A percentile compares a stretch with the other conserved stretches of the same genome.
These are phyloP conservation scores for Carassius auratus DNA, from an alignment of 2,113 vertebrate species.

Conservation along the genomic window DNA sequence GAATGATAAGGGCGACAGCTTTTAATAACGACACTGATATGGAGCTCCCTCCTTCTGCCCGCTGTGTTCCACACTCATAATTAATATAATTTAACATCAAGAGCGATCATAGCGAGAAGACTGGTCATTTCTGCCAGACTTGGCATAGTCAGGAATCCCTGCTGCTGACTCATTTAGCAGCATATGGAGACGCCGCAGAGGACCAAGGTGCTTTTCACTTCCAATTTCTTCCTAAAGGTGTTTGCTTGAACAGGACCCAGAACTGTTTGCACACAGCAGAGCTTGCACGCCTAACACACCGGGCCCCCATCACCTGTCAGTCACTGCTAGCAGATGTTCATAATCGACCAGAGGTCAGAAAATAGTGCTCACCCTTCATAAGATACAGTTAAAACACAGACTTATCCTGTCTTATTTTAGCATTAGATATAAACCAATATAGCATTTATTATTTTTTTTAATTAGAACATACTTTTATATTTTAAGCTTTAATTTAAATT, in stretches of 20 bases:
- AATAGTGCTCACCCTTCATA: neutral
- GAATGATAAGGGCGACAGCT: conserved; percentile 65
- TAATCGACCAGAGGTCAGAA: neutral
- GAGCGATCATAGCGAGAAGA: conserved; percentile 92
- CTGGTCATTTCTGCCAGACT: conserved; percentile 92
- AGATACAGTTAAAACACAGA: neutral
- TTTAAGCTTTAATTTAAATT: too few relatives aligned
- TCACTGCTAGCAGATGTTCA: neutral
- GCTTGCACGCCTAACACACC: neutral
- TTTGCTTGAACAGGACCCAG: conserved; percentile 31
- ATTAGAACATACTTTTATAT: too few relatives aligned
- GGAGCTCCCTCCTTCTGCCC: conserved; percentile 79
- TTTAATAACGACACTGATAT: conserved; percentile 73
- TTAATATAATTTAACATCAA: conserved; percentile 97
- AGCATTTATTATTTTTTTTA: neutral
- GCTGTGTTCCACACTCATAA: conserved; percentile 86
- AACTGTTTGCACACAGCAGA: neutral
- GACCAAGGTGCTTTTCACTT: conserved; percentile 89
- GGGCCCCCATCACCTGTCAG: conserved; percentile 15
- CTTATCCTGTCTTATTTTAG: neutral
- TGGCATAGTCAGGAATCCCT: conserved; percentile 96
- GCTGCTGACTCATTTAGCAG: conserved; percentile 98
- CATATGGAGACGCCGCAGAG: conserved; percentile 97
- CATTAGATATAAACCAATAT: neutral
- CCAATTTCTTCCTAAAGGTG: conserved; percentile 78